Percentiles rank a stretch among this genome's conserved stretches.
Evolutionary conservation across 2,888 invertebrate species (phyloP).

Genomic region (Macrosoma leucophasiata): DNA sequence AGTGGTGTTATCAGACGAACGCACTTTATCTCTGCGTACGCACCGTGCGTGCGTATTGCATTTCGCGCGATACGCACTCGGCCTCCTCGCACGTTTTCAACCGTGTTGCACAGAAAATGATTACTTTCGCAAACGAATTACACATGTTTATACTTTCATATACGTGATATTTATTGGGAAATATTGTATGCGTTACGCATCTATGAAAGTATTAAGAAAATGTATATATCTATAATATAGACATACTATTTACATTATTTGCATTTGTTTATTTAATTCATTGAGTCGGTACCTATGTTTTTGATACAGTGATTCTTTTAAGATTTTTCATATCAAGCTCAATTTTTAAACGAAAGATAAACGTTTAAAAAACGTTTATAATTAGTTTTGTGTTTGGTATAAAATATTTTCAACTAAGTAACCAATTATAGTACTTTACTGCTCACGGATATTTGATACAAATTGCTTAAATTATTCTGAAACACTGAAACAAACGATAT

Average conservation of each 20-base stretch:
- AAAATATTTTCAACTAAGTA: too few relatives aligned
- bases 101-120: conserved; percentile 48
- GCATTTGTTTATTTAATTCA: too few relatives aligned
- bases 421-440: too few relatives aligned
- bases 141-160: conserved; percentile 48
- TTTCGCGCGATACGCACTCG: conserved; percentile 58
- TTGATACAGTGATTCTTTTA: too few relatives aligned
- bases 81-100: conserved; percentile 45
- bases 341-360: too few relatives aligned
- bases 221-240: conserved; percentile 9
- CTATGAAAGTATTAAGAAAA: conserved; percentile 44
- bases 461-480: too few relatives aligned
- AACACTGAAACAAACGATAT: neutral
- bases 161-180: conserved; percentile 64
- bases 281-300: too few relatives aligned
- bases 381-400: too few relatives aligned
- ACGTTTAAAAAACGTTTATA: too few relatives aligned
- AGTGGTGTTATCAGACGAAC: conserved; percentile 51
- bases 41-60: conserved; percentile 59
- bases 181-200: conserved; percentile 60
- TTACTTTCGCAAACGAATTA: conserved; percentile 65
- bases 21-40: conserved; percentile 58
- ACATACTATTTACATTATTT: too few relatives aligned
- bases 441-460: too few relatives aligned
- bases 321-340: too few relatives aligned